A percentile compares a stretch with the other conserved stretches of the same genome.
Conservation (phyloP, 2,797 vertebrate genomes). For the Trachurus trachurus region DNA sequence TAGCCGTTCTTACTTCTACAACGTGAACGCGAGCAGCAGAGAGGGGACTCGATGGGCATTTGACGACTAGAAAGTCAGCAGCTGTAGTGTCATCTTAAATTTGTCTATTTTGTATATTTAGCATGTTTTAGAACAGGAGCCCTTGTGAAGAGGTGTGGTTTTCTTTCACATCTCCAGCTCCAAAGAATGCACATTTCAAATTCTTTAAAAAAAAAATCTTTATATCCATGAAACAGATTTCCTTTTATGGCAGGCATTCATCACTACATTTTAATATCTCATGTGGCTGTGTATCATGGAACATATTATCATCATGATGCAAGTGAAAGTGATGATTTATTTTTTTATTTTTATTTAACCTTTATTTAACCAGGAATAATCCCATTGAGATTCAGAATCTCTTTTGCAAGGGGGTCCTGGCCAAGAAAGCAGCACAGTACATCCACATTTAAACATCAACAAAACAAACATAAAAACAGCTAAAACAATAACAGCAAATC, state of each 20-base stretch:
- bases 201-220: neutral
- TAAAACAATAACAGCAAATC: no score
- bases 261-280: neutral
- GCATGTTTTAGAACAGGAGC: neutral
- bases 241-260: neutral
- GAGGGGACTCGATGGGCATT: neutral
- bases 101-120: neutral
- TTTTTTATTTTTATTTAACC: no score
- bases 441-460: no score
- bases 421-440: no score
- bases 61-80: slow-evolving; percentile 1
- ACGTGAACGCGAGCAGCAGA: slow-evolving; percentile 30
- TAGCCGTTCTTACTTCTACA: slow-evolving; percentile 29
- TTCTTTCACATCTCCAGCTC: neutral
- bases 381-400: no score
- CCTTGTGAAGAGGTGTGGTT: neutral
- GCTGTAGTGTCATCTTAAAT: neutral
- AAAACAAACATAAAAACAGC: no score
- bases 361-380: no score
- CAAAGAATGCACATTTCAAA: neutral
- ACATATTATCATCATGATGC: neutral
- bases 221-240: neutral
- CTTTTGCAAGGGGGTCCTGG: no score
- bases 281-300: no score
- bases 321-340: neutral